phyloP scores from a whole-genome alignment of 1,140 invertebrate species.

The Cephus cinctus region DNA sequence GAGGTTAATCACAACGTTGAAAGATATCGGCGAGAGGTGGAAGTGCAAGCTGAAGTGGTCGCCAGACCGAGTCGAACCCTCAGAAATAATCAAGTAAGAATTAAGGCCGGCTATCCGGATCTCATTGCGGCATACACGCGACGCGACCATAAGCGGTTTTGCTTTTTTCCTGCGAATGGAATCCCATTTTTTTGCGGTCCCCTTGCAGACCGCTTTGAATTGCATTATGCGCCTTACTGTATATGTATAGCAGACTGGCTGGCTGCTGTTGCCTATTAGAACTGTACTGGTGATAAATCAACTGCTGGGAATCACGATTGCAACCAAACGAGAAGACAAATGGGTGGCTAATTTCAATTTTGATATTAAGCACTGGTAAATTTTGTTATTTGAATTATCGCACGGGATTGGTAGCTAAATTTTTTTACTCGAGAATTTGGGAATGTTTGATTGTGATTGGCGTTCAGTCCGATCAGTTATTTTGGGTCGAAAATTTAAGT shows the following conservation, averaged over 20 bases:
- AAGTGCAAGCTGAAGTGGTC: neutral
- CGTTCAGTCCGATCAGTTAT: no score
- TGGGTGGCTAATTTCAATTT: conserved; percentile 39
- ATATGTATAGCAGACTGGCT: no score
- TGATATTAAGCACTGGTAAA: conserved; percentile 22
- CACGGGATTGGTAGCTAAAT: conserved; percentile 11
- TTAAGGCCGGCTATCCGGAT: no score
- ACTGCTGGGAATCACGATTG: conserved; percentile 30
- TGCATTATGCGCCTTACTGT: conserved; percentile 23
- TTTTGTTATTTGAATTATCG: conserved; percentile 18
- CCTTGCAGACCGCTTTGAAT: conserved; percentile 14
- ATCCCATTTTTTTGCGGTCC: conserved; percentile 22
- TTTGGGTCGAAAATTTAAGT: no score
- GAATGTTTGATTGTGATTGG: neutral
- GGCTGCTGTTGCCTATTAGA: no score
- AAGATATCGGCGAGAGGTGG: no score
- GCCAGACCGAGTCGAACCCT: no score
- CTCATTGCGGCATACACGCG: conserved; percentile 30
- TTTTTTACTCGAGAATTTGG: conserved; percentile 4
- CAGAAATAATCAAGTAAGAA: no score
- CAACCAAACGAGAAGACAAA: conserved; percentile 34
- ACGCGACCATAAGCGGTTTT: conserved; percentile 27
- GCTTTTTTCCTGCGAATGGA: conserved; percentile 30
- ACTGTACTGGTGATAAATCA: conserved; percentile 43
- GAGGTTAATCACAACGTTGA: no score